phyloP scores from a whole-genome alignment of 1,140 invertebrate species.

The Mercenaria mercenaria region DNA sequence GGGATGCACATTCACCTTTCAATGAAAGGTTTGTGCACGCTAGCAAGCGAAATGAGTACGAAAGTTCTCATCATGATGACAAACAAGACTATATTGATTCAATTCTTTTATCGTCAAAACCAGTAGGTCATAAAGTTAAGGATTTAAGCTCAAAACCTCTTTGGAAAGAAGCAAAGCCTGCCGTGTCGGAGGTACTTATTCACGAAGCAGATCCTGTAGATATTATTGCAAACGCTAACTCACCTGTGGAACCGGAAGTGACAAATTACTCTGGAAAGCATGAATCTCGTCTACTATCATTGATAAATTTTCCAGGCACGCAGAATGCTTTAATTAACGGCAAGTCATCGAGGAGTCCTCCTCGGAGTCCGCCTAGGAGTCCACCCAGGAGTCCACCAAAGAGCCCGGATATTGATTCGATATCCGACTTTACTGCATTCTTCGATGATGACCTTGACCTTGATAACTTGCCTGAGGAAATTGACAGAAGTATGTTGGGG shows the following conservation, averaged over 20 bases:
- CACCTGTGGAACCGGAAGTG: not conserved
- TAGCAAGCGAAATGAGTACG: not conserved
- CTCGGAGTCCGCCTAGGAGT: not conserved
- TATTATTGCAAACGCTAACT: conserved; percentile 10
- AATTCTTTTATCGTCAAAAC: conserved; percentile 20
- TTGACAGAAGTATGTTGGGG: conserved; percentile 51
- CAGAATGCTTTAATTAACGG: too few species aligned
- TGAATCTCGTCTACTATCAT: not conserved
- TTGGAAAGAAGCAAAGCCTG: conserved; percentile 31
- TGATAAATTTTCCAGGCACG: not conserved
- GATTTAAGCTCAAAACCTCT: not conserved
- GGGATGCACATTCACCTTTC: not conserved
- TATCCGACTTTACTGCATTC: conserved; percentile 30
- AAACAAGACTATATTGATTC: conserved; percentile 50
- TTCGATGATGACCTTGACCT: conserved; percentile 47
- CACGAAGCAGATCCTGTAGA: not conserved
- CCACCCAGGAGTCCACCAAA: conserved; percentile 10
- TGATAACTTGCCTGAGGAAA: conserved; percentile 42
- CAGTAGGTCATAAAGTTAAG: not conserved
- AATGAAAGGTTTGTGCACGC: not conserved
- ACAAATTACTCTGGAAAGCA: not conserved
- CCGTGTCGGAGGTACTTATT: not conserved
- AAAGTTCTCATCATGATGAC: not conserved
- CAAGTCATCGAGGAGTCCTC: not conserved
- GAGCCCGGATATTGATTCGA: conserved; percentile 2